Base-by-base conservation (phyloP, 2,888 invertebrate species). In the Brenthis ino region DNA sequence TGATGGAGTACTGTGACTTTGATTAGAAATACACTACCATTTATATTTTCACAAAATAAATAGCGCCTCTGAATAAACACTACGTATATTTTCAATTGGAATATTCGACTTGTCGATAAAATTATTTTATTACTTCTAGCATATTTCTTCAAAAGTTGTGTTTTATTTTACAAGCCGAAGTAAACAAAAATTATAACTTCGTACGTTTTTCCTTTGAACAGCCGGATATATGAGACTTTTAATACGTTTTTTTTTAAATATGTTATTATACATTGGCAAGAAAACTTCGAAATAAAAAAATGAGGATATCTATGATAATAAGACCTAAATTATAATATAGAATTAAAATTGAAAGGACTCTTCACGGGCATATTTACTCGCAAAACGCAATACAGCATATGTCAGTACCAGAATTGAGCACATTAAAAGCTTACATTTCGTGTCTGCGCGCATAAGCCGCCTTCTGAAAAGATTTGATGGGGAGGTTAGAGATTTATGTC, bases 401-500 rank as follows among this genome's bases (percentile, higher is more conserved):
- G 75, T 13, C 54, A 69, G 74, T 77, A 80, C 78, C 80, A 77
- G 84, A 85, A 84, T 85, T 82, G 83, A 84, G 83, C 84, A 86
- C 86, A 88, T 91, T 91, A 88, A 86, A 81, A 85, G 83, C 85
- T 84, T 85, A 87, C 84, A 84, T 85, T 85, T 85, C 87, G 83
- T 85, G 86, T 87, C 86, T 87, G 85, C 83, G 83, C 82, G 84
- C 84, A 85, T 89, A 90, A 91, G 91, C 90, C 86, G 83, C 85
- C 82, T 84, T 83, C 86, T 86, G 90, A 91, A 91, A 91, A 92
- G 92, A 93, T 91, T 91, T 92, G 91, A 92, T 88, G 91, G 88
- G 85, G 88, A 87, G 87, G 91, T 91, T 89, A 89, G 91, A 91
- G 91, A 92, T 92, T 93, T 90, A 91, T 91, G 93, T 93, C 93